Percentiles rank a stretch among this genome's conserved stretches.
These are phyloP conservation scores for Scotopteryx bipunctaria DNA, from an alignment of 2,888 invertebrate genomes.

Conservation along the genomic window DNA sequence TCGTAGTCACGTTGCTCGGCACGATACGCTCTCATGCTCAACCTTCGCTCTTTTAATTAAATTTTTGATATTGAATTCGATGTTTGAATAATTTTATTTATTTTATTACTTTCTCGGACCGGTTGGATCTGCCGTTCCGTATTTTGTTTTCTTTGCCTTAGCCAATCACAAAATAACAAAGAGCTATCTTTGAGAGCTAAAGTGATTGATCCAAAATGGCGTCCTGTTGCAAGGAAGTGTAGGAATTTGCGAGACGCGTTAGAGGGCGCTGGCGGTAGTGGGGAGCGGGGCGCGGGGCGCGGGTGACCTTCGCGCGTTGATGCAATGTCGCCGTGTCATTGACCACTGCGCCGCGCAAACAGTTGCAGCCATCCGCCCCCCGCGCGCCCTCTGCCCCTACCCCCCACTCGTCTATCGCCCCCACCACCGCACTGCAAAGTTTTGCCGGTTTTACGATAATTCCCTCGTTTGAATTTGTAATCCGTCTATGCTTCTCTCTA, in stretches of 20 bases:
- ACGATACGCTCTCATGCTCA: constrained; percentile 14
- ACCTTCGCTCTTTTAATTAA: constrained; percentile 31
- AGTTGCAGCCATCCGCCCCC: constrained; percentile 48
- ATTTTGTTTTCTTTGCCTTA: constrained; percentile 2
- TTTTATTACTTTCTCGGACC: constrained; percentile 13
- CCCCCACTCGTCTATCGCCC: constrained; percentile 40
- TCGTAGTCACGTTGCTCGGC: constrained; percentile 29
- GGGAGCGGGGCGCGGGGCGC: constrained; percentile 50
- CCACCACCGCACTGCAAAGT: constrained; percentile 50
- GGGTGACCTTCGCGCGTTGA: constrained; percentile 46
- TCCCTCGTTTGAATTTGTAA: constrained; percentile 37
- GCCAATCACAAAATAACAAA: constrained; percentile 10
- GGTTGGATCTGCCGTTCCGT: neutral
- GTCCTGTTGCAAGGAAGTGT: constrained; percentile 44
- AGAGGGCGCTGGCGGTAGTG: constrained; percentile 47
- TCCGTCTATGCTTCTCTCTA: constrained; percentile 27
- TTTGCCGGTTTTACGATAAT: constrained; percentile 42
- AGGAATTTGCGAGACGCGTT: constrained; percentile 56
- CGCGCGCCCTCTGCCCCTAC: constrained; percentile 41
- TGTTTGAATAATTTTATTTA: constrained; percentile 8
- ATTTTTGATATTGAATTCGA: constrained; percentile 20
- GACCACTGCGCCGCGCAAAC: constrained; percentile 47
- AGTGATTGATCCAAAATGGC: constrained; percentile 44
- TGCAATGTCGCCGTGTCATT: constrained; percentile 82
- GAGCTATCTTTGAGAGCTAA: constrained; percentile 25